Percentiles rank a stretch among this genome's conserved stretches.
These are phyloP conservation scores for Melozone crissalis DNA, from an alignment of 2,113 vertebrate species.

Conservation along the genomic window DNA sequence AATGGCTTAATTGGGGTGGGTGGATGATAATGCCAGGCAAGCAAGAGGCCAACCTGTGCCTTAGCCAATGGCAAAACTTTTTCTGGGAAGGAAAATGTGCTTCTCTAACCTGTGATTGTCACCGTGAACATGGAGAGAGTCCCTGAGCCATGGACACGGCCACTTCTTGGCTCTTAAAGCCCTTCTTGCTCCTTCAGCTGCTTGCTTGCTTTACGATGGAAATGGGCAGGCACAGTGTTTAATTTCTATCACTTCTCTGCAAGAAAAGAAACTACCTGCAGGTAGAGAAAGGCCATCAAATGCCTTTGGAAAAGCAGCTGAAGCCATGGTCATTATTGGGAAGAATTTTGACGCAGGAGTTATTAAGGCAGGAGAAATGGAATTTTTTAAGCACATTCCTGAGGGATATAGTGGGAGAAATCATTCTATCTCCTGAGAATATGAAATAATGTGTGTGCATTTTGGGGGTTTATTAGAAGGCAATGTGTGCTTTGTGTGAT, in stretches of 20 bases:
- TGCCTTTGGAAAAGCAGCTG: not conserved
- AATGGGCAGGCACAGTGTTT: not conserved
- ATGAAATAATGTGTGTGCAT: not conserved
- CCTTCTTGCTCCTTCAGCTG: not conserved
- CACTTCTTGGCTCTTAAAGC: not conserved
- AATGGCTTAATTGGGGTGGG: not conserved
- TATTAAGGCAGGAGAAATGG: not conserved
- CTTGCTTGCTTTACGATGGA: not conserved
- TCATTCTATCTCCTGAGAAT: not conserved
- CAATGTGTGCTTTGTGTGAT: not conserved
- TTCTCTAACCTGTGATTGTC: not conserved
- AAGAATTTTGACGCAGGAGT: not conserved
- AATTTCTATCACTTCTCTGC: not conserved
- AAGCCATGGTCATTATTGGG: not conserved
- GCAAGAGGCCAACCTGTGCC: not conserved
- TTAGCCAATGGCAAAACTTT: not conserved
- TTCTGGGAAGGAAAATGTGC: not conserved
- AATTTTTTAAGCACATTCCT: not conserved
- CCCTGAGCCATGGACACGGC: not conserved
- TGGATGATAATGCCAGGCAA: not conserved
- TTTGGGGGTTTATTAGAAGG: not conserved
- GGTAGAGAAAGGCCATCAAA: not conserved
- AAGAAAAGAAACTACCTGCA: not conserved
- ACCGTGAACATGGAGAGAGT: rapidly evolving
- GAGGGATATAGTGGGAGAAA: constrained; percentile 34